Percentiles rank a stretch among this genome's conserved stretches.
Evolutionary conservation across 1,140 invertebrate genomes (phyloP).

Genomic region (Cotesia chilonis): DNA sequence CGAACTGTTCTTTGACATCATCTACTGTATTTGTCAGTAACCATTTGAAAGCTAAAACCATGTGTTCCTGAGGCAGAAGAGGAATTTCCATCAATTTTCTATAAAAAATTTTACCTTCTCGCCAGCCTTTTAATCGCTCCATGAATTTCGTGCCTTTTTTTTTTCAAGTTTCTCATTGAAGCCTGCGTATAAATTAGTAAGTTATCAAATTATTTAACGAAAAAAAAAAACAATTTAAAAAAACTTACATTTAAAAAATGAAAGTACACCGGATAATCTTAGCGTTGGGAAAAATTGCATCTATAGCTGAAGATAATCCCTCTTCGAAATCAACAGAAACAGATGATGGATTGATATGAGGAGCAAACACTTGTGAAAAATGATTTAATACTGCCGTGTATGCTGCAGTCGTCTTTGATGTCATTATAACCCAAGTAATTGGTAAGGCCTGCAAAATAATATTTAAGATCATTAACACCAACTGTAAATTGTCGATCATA

Average conservation of each 20-base stretch:
- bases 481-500: too few relatives aligned
- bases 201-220: too few relatives aligned
- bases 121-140: background rate
- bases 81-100: slow-evolving; percentile 18
- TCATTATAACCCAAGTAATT: slow-evolving; percentile 28
- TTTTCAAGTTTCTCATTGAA: background rate
- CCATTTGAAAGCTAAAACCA: background rate
- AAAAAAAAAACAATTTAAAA: too few relatives aligned
- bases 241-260: slow-evolving; percentile 14
- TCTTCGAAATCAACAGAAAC: slow-evolving; percentile 18
- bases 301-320: background rate
- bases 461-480: too few relatives aligned
- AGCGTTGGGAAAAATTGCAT: background rate
- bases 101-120: slow-evolving; percentile 24
- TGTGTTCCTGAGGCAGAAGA: slow-evolving; percentile 10
- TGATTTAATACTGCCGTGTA: slow-evolving; percentile 16
- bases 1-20: background rate
- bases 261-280: slow-evolving; percentile 9
- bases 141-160: background rate
- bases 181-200: too few relatives aligned
- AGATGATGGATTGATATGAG: background rate
- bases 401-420: slow-evolving; percentile 5
- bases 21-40: background rate
- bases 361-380: slow-evolving; percentile 16
- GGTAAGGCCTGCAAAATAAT: slow-evolving; percentile 5